phyloP scores from a whole-genome alignment of 2,888 invertebrate genomes.

The Folsomia manolachei region DNA sequence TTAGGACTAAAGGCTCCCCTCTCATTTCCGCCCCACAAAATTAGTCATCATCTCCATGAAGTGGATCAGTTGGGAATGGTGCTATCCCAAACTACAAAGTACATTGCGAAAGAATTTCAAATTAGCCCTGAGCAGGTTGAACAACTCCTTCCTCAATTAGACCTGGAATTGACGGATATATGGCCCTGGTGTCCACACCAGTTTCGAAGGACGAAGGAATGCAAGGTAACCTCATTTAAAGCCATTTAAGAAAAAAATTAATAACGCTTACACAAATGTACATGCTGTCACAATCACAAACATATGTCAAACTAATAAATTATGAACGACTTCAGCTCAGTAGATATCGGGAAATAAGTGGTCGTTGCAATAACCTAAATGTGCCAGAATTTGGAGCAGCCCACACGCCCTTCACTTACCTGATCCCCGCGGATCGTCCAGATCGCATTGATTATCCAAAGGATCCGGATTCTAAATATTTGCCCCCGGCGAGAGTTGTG shows the following conservation, averaged over 20 bases:
- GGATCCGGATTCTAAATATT: slow-evolving; percentile 53
- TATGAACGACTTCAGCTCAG: not conserved
- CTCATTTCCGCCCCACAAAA: slow-evolving; percentile 28
- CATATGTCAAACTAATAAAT: not conserved
- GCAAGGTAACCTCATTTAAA: slow-evolving; percentile 23
- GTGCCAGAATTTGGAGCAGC: slow-evolving; percentile 55
- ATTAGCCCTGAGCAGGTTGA: slow-evolving; percentile 36
- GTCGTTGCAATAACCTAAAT: slow-evolving; percentile 56
- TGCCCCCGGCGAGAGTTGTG: slow-evolving; percentile 67
- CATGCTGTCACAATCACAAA: too few species aligned
- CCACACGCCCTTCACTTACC: slow-evolving; percentile 45
- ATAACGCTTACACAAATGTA: not conserved
- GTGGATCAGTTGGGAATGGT: slow-evolving; percentile 53
- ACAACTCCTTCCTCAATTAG: slow-evolving; percentile 33
- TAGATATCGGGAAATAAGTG: slow-evolving; percentile 54
- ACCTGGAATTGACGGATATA: slow-evolving; percentile 42
- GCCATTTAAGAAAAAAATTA: not conserved
- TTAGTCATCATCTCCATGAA: slow-evolving; percentile 42
- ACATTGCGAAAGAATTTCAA: slow-evolving; percentile 53
- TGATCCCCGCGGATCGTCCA: slow-evolving; percentile 31
- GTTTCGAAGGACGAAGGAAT: slow-evolving; percentile 23
- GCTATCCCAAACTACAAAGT: slow-evolving; percentile 54
- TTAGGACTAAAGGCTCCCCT: slow-evolving; percentile 25
- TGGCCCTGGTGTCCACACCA: slow-evolving; percentile 36
- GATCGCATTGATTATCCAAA: slow-evolving; percentile 48